phyloP scores from a whole-genome alignment of 2,113 vertebrate species.

The Capreolus pygargus region DNA sequence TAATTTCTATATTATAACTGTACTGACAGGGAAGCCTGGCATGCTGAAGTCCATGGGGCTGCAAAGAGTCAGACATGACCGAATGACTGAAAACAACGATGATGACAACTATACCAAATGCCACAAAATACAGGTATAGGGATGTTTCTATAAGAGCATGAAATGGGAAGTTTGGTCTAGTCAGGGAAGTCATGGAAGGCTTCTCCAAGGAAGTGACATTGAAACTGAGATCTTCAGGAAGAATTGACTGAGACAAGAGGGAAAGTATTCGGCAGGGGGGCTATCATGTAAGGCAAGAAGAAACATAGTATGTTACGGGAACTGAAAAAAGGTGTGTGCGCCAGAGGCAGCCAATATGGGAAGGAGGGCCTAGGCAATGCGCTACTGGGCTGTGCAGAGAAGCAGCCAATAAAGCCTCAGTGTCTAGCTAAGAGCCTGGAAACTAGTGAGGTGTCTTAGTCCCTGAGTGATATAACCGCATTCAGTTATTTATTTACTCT shows the following conservation, averaged over 20 bases:
- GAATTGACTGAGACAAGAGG: not conserved
- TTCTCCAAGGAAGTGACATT: not conserved
- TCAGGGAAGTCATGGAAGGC: not conserved
- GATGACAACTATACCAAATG: not conserved
- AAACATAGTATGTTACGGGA: not conserved
- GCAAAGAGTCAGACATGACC: not conserved
- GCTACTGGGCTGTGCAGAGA: not conserved
- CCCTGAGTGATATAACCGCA: not conserved
- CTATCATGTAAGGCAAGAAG: not conserved
- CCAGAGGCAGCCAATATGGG: not conserved
- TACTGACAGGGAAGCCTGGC: not conserved
- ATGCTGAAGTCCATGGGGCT: not conserved
- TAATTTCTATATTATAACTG: not conserved
- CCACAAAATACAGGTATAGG: not conserved
- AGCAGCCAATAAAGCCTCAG: not conserved
- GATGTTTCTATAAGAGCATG: not conserved
- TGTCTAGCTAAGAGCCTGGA: not conserved
- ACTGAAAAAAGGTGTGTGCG: not conserved
- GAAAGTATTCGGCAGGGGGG: not conserved
- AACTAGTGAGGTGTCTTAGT: not conserved
- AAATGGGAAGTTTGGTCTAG: not conserved
- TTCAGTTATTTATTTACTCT: not conserved
- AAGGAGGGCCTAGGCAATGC: not conserved
- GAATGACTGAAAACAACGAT: accelerated
- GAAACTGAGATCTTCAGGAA: not conserved